Base-by-base conservation (phyloP, 2,888 invertebrate species). In the Lottia gigantea region DNA sequence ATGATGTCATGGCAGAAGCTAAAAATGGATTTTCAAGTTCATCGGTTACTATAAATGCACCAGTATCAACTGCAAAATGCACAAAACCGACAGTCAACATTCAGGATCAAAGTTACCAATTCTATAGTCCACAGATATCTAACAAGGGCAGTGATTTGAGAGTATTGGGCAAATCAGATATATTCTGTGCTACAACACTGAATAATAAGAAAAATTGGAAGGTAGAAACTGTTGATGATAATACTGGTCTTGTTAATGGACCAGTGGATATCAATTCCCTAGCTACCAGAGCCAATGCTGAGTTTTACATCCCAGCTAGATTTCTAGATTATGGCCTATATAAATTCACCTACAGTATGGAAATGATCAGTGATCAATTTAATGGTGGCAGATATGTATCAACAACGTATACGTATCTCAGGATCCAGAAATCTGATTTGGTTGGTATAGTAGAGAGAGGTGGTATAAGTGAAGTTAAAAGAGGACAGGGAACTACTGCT, bases 311-410 rank as follows among this genome's bases (percentile, higher is more conserved):
- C 0, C 81, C 81, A 2, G 77, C 82, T 1, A 77, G 78, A 16
- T 83, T 79, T 46, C 76, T 89, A 3, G 73, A 75, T 4, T 82
- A 82, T 62, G 89, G 88, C 6, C 71, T 86, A n/a, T 89, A 88
- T 80, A 82, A 80, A 65, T 72, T 87, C 45, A 74, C 73, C 6
- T 88, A 85, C 75, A 82, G 71, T 6, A 84, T 89, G 46, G 75
- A 79, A 16, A 86, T 89, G 84, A 74, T 73, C 67, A 62, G 71
- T 8, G 40, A 49, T 3, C 66, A 69, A 11, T 72, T 75, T 55
- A 19, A 70, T 19, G 70, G 71, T 14, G 49, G 40, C 2, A 47
- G 26, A 19, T 66, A 25, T 45, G 4, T 25, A 14, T n/a, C 14
- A 8, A 19, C 45, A 19, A 26, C 31, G 64, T 66, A 26, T 55